These are phyloP conservation scores for Typhlomys cinereus DNA, from an alignment of 2,113 vertebrate species.

Conservation along the genomic window DNA sequence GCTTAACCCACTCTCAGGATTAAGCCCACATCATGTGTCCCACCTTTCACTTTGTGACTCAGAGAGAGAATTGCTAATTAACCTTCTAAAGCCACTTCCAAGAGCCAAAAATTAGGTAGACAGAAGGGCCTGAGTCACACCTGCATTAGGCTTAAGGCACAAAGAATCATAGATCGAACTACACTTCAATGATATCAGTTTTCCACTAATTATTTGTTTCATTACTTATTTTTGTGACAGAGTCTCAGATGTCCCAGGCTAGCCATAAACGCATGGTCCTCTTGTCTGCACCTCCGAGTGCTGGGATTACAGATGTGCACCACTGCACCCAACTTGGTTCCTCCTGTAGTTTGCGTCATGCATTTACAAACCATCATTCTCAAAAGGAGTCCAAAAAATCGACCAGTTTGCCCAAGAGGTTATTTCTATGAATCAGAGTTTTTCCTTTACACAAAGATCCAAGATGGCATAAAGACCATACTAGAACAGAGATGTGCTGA, in stretches of 20 bases:
- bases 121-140: background rate
- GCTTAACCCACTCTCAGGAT: background rate
- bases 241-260: background rate
- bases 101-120: background rate
- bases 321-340: background rate
- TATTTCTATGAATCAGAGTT: background rate
- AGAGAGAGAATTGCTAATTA: background rate
- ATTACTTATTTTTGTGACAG: background rate
- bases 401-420: background rate
- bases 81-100: background rate
- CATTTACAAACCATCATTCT: constrained; percentile 16
- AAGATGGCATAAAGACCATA: background rate
- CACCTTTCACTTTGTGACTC: background rate
- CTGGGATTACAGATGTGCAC: background rate
- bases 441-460: background rate
- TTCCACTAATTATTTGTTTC: constrained; percentile 19
- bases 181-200: background rate
- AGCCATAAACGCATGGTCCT: background rate
- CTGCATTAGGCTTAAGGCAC: background rate
- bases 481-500: background rate
- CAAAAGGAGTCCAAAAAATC: background rate
- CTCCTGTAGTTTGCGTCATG: background rate
- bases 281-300: background rate
- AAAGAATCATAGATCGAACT: background rate
- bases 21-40: background rate